Evolutionary conservation across 2,888 invertebrate genomes (phyloP).

Genomic region (Sceliomorpha sp.): DNA sequence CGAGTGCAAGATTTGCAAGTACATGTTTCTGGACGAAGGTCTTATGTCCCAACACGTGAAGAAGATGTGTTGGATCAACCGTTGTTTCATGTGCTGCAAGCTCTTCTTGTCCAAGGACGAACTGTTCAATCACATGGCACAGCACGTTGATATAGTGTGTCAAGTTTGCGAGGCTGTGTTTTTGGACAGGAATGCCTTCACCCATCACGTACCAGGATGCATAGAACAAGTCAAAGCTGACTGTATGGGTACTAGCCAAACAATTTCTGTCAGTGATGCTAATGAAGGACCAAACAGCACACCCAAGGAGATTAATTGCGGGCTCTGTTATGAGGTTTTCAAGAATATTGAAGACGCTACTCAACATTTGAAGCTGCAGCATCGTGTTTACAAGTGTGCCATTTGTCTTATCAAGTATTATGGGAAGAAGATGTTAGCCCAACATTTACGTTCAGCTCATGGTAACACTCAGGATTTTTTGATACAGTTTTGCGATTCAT

Average conservation of each 20-base stretch:
- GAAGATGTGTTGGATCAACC: slow-evolving; percentile 39
- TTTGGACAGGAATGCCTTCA: slow-evolving; percentile 29
- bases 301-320: slow-evolving; percentile 43
- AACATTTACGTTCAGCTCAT: slow-evolving; percentile 35
- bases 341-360: slow-evolving; percentile 29
- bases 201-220: slow-evolving; percentile 32
- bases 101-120: not conserved
- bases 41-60: slow-evolving; percentile 20
- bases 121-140: slow-evolving; percentile 13
- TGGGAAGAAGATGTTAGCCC: slow-evolving; percentile 35
- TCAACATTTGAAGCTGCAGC: slow-evolving; percentile 31
- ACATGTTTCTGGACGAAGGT: slow-evolving; percentile 25
- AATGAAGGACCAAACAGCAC: not conserved
- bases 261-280: not conserved
- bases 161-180: slow-evolving; percentile 46
- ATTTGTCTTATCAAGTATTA: slow-evolving; percentile 39
- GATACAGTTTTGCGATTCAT: slow-evolving; percentile 32
- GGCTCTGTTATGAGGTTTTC: slow-evolving; percentile 38
- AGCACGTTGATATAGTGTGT: slow-evolving; percentile 30
- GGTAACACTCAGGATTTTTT: slow-evolving; percentile 13
- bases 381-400: slow-evolving; percentile 42
- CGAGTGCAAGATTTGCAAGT: slow-evolving; percentile 50
- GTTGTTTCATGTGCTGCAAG: slow-evolving; percentile 45
- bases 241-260: not conserved
- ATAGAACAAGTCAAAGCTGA: slow-evolving; percentile 40